Percentiles rank a stretch among this genome's conserved stretches.
These are phyloP conservation scores for Oenanthe oenanthe DNA, from an alignment of 2,113 vertebrate genomes.

Conservation along the genomic window DNA sequence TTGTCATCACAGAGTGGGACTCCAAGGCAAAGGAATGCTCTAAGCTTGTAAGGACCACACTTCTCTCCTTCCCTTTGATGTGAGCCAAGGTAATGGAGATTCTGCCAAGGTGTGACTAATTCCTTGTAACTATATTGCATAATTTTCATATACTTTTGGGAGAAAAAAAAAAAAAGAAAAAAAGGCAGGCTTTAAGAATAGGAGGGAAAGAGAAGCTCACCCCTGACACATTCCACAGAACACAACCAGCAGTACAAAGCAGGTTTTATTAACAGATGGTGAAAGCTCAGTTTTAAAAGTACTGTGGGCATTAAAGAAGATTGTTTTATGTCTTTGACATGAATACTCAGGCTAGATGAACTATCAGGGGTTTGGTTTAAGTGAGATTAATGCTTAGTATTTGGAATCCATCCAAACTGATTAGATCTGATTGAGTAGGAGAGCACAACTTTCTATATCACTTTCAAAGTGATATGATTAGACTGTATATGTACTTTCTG, in stretches of 20 bases:
- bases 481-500: neutral
- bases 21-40: constrained; percentile 25
- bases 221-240: constrained; percentile 39
- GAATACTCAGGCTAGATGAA: constrained; percentile 69
- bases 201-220: constrained; percentile 27
- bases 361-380: constrained; percentile 71
- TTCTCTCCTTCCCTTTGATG: constrained; percentile 42
- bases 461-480: constrained; percentile 71
- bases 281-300: constrained; percentile 69
- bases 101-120: constrained; percentile 50
- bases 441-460: constrained; percentile 72
- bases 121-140: constrained; percentile 52
- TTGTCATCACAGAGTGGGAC: constrained; percentile 65
- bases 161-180: neutral
- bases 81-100: constrained; percentile 47
- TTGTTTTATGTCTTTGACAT: constrained; percentile 77
- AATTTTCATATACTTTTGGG: constrained; percentile 40
- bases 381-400: constrained; percentile 74
- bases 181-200: constrained; percentile 28
- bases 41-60: constrained; percentile 13
- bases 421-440: constrained; percentile 76
- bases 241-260: constrained; percentile 55
- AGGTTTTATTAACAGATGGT: constrained; percentile 70
- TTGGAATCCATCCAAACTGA: constrained; percentile 77
- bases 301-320: constrained; percentile 68